Evolutionary conservation across 1,140 invertebrate species (phyloP), one percentile per base, ranked within the genome.

Genomic region (Atopsyche davidsoni): DNA sequence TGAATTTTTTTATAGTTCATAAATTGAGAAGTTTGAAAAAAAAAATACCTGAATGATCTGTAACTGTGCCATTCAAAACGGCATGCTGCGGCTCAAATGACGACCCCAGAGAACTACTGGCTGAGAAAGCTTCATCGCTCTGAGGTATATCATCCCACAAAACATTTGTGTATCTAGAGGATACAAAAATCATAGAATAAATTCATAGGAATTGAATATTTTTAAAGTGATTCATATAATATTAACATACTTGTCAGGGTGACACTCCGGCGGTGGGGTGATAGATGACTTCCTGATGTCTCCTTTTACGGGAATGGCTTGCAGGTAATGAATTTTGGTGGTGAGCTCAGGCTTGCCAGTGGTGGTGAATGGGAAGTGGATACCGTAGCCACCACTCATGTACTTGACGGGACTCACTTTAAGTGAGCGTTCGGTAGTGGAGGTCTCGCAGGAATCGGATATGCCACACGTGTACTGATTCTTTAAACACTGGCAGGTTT

Each of bases 401-500:
- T n/a, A n/a, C n/a, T n/a, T n/a, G n/a, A n/a, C n/a, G n/a, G n/a
- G n/a, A n/a, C n/a, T n/a, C n/a, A n/a, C n/a, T n/a, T 28, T 28
- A 6, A 28, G n/a, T 28, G 24, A 28, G 6, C 6, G 24, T 28
- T 28, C 14, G 42, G 23, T 9, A 16, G 40, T 4, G 49, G 78
- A 77, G 6, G n/a, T n/a, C n/a, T n/a, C n/a, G n/a, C n/a, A n/a
- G n/a, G n/a, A n/a, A n/a, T 58, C 52, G 19, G 66, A 73, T 53
- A 63, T 64, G 58, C 74, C 75, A 61, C 82, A 83, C 13, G 75
- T 62, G 58, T 82, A 82, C 16, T 73, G 69, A 63, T 87, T 85
- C 46, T 83, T 75, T 3, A 84, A 65, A 56, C 85, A 87, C 55
- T 86, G 83, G 51, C 85, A 87, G 2, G 74, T 64, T 62, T 79